Base-by-base conservation (phyloP, 1,140 invertebrate species). In the Aphis gossypii region DNA sequence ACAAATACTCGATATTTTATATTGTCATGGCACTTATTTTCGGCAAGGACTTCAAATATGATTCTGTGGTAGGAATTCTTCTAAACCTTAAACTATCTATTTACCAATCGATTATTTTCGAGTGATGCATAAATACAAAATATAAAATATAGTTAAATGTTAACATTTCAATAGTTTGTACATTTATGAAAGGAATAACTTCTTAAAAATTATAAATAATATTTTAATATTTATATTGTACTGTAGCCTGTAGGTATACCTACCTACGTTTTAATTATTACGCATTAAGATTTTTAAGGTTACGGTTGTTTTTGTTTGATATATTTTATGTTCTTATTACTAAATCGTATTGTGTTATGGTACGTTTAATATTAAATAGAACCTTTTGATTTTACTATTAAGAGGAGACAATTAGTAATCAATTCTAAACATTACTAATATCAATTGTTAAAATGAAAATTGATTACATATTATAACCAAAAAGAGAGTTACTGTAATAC, bases 371-470 rank as follows among this genome's bases (percentile, higher is more conserved):
- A 87, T 87, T 14, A 0, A 41, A 41, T 41, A 86, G 3, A 86
- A 44, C 9, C 44, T 88, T 51, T 88, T 35, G 20, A 51, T 88
- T 86, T 86, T 86, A 89, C 6, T 54, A 5, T 89, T 54, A 4
- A 21, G 20, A 88, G 18, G 8, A 35, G 51, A 21, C n/a, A 88
- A n/a, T 51, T 86, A 44, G 14, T 23, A 46, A 86, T 30, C 44
- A 30, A 46, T 44, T 44, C 25, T 88, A 60, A n/a, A 5, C 54
- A 90, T 2, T 82, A 51, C 8, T 25, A 51, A 76, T 46, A 83
- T 30, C 38, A 83, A 46, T 83, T 46, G 8, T 92, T 76, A 51
- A 92, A 92, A 92, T 51, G n/a, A 92, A 92, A 83, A 92, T 92
- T 48, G 46, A 35, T 51, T 35, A 51, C 18, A 51, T 51, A 48